Evolutionary conservation across 1,140 invertebrate species (phyloP).

Genomic region (Agraylea sexmaculata): DNA sequence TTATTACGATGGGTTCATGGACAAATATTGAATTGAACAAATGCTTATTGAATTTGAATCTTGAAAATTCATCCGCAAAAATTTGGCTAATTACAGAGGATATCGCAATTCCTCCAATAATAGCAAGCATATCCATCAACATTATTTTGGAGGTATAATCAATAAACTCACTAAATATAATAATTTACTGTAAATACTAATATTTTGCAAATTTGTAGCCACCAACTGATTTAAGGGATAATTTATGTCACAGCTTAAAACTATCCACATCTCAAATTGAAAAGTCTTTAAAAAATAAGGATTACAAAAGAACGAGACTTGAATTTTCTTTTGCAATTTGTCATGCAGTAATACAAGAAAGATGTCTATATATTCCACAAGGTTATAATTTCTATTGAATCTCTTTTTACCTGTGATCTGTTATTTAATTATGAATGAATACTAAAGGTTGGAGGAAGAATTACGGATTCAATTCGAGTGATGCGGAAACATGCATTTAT

Average conservation of each 20-base stretch:
- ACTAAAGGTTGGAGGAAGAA: conserved; percentile 16
- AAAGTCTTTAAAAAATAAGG: conserved; percentile 9
- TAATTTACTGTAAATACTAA: conserved; percentile 24
- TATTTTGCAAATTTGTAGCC: conserved; percentile 56
- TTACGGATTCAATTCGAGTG: conserved; percentile 19
- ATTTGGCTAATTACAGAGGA: conserved; percentile 18
- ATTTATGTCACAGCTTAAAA: conserved; percentile 39
- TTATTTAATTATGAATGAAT: background rate
- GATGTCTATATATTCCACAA: conserved; percentile 68
- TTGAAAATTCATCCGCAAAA: conserved; percentile 4
- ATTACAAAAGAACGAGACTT: conserved; percentile 28
- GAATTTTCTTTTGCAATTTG: conserved; percentile 28
- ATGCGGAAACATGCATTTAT: conserved; percentile 12
- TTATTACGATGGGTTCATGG: conserved; percentile 6
- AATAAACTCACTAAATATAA: conserved; percentile 15
- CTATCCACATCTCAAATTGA: conserved; percentile 23
- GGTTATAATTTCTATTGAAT: conserved; percentile 21
- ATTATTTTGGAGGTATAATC: conserved; percentile 17
- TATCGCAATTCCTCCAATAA: conserved; percentile 11
- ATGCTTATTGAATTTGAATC: background rate
- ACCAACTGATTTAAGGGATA: conserved; percentile 48
- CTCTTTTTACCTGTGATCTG: background rate
- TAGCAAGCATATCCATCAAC: conserved; percentile 14
- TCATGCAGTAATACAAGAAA: conserved; percentile 79
- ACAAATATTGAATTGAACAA: conserved; percentile 5